phyloP scores from a whole-genome alignment of 2,797 vertebrate genomes.

The Gymnoscopelus microlampas region DNA sequence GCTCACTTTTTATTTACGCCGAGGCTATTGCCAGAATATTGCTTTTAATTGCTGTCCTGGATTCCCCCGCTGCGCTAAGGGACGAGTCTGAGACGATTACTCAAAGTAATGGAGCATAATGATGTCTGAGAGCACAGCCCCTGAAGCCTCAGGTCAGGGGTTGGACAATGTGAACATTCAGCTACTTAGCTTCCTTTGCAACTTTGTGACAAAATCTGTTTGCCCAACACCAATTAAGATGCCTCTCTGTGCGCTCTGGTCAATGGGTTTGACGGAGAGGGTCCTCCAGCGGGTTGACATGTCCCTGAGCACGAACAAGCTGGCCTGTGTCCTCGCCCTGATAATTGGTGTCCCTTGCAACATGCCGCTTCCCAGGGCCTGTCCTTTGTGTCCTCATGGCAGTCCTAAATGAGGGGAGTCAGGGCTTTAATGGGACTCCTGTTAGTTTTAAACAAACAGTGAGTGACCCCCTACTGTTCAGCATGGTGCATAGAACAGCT shows the following conservation, averaged over 20 bases:
- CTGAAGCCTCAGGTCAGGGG: slow-evolving; percentile 81
- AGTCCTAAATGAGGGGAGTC: slow-evolving; percentile 86
- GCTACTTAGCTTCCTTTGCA: slow-evolving; percentile 90
- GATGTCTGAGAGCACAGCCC: slow-evolving; percentile 76
- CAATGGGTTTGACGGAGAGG: slow-evolving; percentile 86
- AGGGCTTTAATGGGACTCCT: slow-evolving; percentile 86
- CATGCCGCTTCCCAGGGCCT: slow-evolving; percentile 85
- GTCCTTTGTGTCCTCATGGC: slow-evolving; percentile 83
- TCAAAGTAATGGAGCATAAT: slow-evolving; percentile 87
- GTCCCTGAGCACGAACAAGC: slow-evolving; percentile 85
- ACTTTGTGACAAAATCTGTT: slow-evolving; percentile 90
- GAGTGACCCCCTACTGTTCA: slow-evolving; percentile 81
- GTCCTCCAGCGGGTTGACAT: slow-evolving; percentile 84
- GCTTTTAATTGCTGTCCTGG: slow-evolving; percentile 86
- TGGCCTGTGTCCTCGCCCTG: slow-evolving; percentile 80
- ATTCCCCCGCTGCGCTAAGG: slow-evolving; percentile 76
- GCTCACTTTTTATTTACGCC: slow-evolving; percentile 81
- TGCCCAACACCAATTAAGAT: slow-evolving; percentile 91
- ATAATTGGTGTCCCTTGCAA: slow-evolving; percentile 90
- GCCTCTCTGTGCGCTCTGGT: slow-evolving; percentile 78
- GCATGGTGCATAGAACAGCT: slow-evolving; percentile 82
- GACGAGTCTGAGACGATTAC: slow-evolving; percentile 83
- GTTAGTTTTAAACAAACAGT: slow-evolving; percentile 87
- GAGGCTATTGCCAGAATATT: slow-evolving; percentile 82
- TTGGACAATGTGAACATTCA: slow-evolving; percentile 89